A percentile compares a stretch with the other conserved stretches of the same genome.
Conservation (phyloP, 2,888 invertebrate genomes). For the Pseudoips prasinana region DNA sequence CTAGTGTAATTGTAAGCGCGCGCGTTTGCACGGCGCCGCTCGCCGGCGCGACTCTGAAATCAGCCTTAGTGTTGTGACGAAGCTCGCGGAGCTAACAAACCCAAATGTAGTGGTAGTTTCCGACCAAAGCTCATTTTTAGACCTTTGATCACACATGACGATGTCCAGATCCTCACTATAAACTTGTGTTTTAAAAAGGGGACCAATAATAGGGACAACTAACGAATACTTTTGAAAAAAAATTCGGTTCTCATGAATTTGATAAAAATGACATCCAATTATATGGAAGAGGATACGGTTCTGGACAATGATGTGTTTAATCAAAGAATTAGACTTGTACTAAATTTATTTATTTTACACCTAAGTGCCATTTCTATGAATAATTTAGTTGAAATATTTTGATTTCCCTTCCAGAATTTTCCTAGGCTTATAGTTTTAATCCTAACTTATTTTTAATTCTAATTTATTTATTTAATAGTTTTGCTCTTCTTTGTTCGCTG, state of each 20-base stretch:
- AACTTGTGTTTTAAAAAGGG: too few relatives aligned
- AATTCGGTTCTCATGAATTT: too few relatives aligned
- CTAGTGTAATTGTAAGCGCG: too few relatives aligned
- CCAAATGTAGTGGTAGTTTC: slow-evolving; percentile 75
- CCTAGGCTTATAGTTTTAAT: slow-evolving; percentile 10
- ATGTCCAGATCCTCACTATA: too few relatives aligned
- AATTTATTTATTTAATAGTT: slow-evolving; percentile 13
- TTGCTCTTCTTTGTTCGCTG: slow-evolving; percentile 26
- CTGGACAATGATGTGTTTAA: slow-evolving; percentile 29
- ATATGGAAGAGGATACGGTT: background rate
- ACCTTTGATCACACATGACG: background rate
- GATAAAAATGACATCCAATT: too few relatives aligned
- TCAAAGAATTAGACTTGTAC: slow-evolving; percentile 42
- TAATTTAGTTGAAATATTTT: slow-evolving; percentile 23
- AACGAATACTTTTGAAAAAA: too few relatives aligned
- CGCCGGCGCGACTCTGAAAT: too few relatives aligned
- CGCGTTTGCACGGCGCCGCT: too few relatives aligned
- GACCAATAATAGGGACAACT: too few relatives aligned
- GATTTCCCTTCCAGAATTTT: slow-evolving; percentile 8
- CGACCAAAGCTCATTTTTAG: slow-evolving; percentile 69
- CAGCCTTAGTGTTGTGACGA: slow-evolving; percentile 1
- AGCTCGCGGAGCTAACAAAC: slow-evolving; percentile 32
- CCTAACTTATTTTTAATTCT: slow-evolving; percentile 12
- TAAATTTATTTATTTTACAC: slow-evolving; percentile 45
- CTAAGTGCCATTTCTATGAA: slow-evolving; percentile 50